Conservation (phyloP, 2,113 vertebrate species). For the Cacatua alba region DNA sequence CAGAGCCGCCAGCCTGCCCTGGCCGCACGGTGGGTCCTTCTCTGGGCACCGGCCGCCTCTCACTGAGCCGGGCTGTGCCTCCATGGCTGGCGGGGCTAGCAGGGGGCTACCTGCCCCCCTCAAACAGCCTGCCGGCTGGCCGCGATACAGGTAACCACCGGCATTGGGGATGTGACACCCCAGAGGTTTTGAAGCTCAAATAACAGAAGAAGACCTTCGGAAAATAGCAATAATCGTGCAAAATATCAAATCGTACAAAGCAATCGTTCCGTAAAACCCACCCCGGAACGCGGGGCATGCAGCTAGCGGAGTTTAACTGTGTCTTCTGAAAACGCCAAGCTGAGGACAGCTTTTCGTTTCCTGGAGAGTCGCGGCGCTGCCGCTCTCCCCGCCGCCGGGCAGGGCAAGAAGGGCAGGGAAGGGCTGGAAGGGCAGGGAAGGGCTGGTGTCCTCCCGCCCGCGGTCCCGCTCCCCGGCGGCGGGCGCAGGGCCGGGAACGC, state of each 20-base stretch:
- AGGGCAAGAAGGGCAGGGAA: neutral
- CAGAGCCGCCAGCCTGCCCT: neutral
- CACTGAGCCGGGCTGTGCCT: neutral
- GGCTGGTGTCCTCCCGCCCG: neutral
- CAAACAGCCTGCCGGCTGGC: neutral
- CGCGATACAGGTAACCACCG: accelerated
- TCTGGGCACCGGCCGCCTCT: neutral
- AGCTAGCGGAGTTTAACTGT: neutral
- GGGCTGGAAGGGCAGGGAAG: neutral
- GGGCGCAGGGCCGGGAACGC: neutral
- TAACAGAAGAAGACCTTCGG: neutral
- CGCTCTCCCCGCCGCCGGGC: neutral
- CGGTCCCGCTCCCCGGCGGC: too few species aligned
- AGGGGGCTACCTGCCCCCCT: accelerated
- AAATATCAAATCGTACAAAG: neutral
- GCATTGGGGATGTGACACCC: accelerated
- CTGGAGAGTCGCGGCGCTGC: neutral
- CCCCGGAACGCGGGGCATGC: neutral
- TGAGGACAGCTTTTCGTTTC: conserved; percentile 10
- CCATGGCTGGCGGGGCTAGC: neutral
- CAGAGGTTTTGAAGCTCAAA: neutral
- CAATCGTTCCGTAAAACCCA: neutral
- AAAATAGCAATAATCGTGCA: neutral
- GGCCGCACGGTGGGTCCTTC: accelerated
- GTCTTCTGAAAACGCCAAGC: neutral